Evolutionary conservation across 1,140 invertebrate genomes (phyloP), one percentile per base, ranked within the genome.

Genomic region (Hyphantria cunea): DNA sequence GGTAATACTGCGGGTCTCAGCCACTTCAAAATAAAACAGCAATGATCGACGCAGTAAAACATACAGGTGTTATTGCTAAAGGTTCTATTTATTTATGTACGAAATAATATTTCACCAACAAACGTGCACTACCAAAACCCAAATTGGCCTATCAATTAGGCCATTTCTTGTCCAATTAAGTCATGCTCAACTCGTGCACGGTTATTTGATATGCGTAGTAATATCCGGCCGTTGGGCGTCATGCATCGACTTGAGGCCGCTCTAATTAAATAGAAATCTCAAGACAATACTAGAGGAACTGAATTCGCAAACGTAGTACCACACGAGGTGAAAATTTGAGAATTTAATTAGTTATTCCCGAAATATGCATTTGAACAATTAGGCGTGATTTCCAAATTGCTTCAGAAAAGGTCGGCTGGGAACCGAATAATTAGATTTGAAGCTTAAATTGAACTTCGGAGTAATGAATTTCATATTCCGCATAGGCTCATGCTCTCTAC

Each of bases 201-300:
- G 33, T 42, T 52, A 61, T 52, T 61, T 55, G n/a, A 37, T 60
- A 66, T 54, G 42, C 56, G 59, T 55, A 44, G 72, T 82, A 78
- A 80, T 79, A 82, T 80, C 77, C 72, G 76, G 73, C 77, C 72
- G 76, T 70, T 49, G 70, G 74, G 72, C 47, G 48, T 47, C 53
- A 63, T 42, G 48, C 67, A 68, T 74, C 62, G 62, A 66, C 62
- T 70, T 77, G 69, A 76, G 77, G 76, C 76, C 67, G 68, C 54
- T 68, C 76, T 87, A 84, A 85, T 87, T 88, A 84, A 87, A 84
- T 83, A 73, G 71, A 76, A 83, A 76, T 86, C 84, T 87, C 84
- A 83, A 83, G 83, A 84, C 79, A 81, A 82, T 84, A 80, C 77
- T 39, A 65, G 45, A 14, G 68, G 65, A 42, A 25, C 68, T 69